A percentile compares a stretch with the other conserved stretches of the same genome.
These are phyloP conservation scores for Pteropus rufus DNA, from an alignment of 2,797 vertebrate species.

Conservation along the genomic window DNA sequence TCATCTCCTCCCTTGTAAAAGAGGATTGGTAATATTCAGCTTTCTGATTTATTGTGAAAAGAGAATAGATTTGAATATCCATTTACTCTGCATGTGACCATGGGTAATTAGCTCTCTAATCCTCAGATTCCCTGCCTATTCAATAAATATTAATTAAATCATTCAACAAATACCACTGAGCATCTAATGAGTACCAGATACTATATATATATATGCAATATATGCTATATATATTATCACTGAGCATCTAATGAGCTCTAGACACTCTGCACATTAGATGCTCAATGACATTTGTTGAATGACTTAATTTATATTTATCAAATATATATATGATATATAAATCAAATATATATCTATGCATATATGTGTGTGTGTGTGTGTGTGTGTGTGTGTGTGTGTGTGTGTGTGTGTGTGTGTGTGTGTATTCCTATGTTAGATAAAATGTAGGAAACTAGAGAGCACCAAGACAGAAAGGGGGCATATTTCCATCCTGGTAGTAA, in stretches of 20 bases:
- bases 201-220: not conserved
- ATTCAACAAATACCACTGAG: not conserved
- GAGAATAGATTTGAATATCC: not conserved
- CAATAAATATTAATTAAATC: not conserved
- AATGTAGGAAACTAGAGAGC: not conserved
- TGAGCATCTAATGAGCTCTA: no score
- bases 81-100: not conserved
- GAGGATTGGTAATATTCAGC: not conserved
- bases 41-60: not conserved
- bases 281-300: not conserved
- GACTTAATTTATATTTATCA: no score
- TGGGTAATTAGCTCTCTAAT: not conserved
- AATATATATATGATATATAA: no score
- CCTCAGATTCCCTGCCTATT: not conserved
- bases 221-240: no score
- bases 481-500: not conserved
- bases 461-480: not conserved
- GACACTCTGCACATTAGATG: not conserved
- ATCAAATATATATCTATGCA: no score
- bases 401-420: no score
- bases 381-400: no score
- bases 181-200: not conserved
- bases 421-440: not conserved
- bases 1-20: not conserved
- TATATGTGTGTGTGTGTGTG: no score